These are phyloP conservation scores for Salarias fasciatus DNA, from an alignment of 2,797 vertebrate species.

Conservation along the genomic window DNA sequence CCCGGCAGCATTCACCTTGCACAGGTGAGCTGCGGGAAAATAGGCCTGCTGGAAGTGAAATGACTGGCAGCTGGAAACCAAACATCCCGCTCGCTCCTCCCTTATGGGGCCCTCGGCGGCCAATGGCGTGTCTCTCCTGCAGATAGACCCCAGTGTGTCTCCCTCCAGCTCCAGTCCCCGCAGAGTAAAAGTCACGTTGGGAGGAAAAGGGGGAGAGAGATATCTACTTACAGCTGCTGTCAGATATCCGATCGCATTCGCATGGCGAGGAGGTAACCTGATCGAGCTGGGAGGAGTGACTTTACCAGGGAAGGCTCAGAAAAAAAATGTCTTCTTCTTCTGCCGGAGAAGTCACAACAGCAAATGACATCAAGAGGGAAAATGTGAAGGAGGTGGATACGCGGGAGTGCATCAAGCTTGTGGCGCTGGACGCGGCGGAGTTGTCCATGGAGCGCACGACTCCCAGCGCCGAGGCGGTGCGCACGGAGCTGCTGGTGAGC, in stretches of 20 bases:
- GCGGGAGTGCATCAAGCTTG: conserved; percentile 88
- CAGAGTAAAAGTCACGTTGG: conserved; percentile 93
- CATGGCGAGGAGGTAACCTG: conserved; percentile 97
- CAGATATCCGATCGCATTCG: conserved; percentile 93
- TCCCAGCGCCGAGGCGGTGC: conserved; percentile 85
- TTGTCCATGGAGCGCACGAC: conserved; percentile 90
- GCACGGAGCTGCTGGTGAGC: conserved; percentile 90
- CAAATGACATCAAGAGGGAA: conserved; percentile 95
- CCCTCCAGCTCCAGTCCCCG: conserved; percentile 88
- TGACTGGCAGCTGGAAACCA: conserved; percentile 87
- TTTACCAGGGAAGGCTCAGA: conserved; percentile 84
- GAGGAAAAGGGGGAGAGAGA: conserved; percentile 84
- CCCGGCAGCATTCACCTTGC: conserved; percentile 73
- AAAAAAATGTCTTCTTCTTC: conserved; percentile 96
- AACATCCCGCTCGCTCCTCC: conserved; percentile 86
- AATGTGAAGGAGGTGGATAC: conserved; percentile 89
- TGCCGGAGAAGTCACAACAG: conserved; percentile 85
- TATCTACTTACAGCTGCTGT: conserved; percentile 92
- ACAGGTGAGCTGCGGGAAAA: conserved; percentile 78
- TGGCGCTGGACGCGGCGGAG: conserved; percentile 87
- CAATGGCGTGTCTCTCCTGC: conserved; percentile 85
- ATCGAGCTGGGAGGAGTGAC: conserved; percentile 92
- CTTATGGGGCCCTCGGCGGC: conserved; percentile 73
- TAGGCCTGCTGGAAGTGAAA: conserved; percentile 51
- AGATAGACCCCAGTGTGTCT: conserved; percentile 83